These are phyloP conservation scores for Octodon degus DNA, from an alignment of 2,113 vertebrate genomes.

Conservation along the genomic window DNA sequence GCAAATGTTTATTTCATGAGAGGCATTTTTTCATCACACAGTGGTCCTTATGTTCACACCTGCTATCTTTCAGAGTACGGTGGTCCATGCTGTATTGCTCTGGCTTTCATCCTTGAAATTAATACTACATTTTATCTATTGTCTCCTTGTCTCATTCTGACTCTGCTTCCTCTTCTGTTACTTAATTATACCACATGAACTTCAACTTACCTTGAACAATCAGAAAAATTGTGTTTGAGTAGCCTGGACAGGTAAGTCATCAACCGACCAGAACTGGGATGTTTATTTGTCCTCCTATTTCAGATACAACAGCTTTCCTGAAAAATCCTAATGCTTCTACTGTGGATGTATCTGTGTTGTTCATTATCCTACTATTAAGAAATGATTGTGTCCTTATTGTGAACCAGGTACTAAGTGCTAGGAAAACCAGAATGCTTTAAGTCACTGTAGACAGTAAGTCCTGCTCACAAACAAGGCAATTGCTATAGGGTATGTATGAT, in stretches of 20 bases:
- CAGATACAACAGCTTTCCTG: background rate
- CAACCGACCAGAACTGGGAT: background rate
- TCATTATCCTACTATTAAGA: background rate
- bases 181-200: background rate
- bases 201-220: background rate
- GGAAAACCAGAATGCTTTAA: background rate
- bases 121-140: background rate
- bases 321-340: background rate
- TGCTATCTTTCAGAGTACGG: background rate
- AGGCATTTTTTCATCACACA: background rate
- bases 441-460: background rate
- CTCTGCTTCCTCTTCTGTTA: background rate
- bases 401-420: background rate
- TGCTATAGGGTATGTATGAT: background rate
- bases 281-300: background rate
- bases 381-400: background rate
- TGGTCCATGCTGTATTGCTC: background rate
- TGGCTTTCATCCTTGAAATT: constrained; percentile 29
- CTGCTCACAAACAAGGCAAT: background rate
- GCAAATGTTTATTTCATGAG: background rate
- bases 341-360: background rate
- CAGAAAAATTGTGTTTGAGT: background rate
- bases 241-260: background rate
- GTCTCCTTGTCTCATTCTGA: background rate
- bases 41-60: background rate